Evolutionary conservation across 2,888 invertebrate genomes (phyloP), one percentile per base, ranked within the genome.

Genomic region (Arge pagana): DNA sequence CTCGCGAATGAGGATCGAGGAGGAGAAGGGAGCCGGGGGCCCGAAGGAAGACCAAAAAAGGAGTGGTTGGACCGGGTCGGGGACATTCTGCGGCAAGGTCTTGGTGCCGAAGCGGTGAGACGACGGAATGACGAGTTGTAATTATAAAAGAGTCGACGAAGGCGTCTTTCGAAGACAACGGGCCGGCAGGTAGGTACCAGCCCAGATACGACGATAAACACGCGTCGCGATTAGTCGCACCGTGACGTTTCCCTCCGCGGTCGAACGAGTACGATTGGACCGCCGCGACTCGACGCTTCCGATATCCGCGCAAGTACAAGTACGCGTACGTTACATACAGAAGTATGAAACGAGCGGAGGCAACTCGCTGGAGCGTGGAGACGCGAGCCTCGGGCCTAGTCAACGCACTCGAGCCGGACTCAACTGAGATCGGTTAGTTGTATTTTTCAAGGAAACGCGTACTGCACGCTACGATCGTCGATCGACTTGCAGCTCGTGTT

Each of bases 291-390:
- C n/a, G 3, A n/a, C 8, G 28, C 28, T 26, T 2, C 18, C 15
- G 28, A 30, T 23, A 23, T 19, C n/a, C n/a, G 30, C 30, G 15
- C 18, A 28, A 28, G 26, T 30, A 54, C 37, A 16, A 33, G 40
- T 48, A 10, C 7, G 37, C 28, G 49, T 43, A 19, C 21, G 18
- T 40, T 39, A 42, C 28, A 39, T 54, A 33, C 35, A 35, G 35
- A 33, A 21, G 15, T 23, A 35, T 5, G 8, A 13, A 19, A 37
- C 60, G 50, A 55, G 51, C 50, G 41, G 48, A 55, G 53, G 54
- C 43, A 54, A 48, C n/a, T 54, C 57, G 50, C 30, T 53, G 30
- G 56, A 58, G 60, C 59, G 57, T 57, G 55, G 55, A 61, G 59
- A 59, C 54, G 55, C 60, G 56, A 59, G 59, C 58, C 57, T 54